Conservation (phyloP, 1,140 invertebrate species). For the Lerema accius region DNA sequence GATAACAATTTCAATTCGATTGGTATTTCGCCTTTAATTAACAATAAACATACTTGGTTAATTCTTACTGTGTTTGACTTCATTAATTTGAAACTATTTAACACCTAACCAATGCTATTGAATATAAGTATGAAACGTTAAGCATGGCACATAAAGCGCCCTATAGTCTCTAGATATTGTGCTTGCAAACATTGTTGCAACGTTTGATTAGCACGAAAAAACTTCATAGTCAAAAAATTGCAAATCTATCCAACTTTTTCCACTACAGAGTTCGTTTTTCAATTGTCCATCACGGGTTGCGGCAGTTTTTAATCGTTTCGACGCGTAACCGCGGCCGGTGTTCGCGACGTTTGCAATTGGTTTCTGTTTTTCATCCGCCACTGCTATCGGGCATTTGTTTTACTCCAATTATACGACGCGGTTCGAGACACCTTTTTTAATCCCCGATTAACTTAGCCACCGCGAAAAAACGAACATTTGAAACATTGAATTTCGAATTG, state of each 20-base stretch:
- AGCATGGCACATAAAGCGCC: too few species aligned
- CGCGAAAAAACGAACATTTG: not conserved
- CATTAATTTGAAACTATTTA: too few species aligned
- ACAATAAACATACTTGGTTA: too few species aligned
- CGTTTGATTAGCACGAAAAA: not conserved
- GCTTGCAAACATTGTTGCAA: too few species aligned
- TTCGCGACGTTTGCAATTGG: constrained; percentile 45
- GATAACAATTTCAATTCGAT: too few species aligned
- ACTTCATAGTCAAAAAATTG: constrained; percentile 7
- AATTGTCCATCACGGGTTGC: constrained; percentile 32
- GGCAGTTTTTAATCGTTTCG: constrained; percentile 38
- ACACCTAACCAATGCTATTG: too few species aligned
- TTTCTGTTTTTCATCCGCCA: constrained; percentile 38
- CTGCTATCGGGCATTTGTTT: constrained; percentile 21
- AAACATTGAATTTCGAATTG: not conserved
- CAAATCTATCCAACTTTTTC: constrained; percentile 15
- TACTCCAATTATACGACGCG: constrained; percentile 12
- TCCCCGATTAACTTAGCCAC: not conserved
- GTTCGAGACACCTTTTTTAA: constrained; percentile 2
- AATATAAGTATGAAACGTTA: too few species aligned
- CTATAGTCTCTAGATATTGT: too few species aligned
- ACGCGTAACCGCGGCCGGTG: constrained; percentile 47
- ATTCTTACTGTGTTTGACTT: too few species aligned
- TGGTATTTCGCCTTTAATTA: too few species aligned
- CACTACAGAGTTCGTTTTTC: constrained; percentile 23